These are phyloP conservation scores for Pseudopipra pipra DNA, from an alignment of 2,113 vertebrate species.

Conservation along the genomic window DNA sequence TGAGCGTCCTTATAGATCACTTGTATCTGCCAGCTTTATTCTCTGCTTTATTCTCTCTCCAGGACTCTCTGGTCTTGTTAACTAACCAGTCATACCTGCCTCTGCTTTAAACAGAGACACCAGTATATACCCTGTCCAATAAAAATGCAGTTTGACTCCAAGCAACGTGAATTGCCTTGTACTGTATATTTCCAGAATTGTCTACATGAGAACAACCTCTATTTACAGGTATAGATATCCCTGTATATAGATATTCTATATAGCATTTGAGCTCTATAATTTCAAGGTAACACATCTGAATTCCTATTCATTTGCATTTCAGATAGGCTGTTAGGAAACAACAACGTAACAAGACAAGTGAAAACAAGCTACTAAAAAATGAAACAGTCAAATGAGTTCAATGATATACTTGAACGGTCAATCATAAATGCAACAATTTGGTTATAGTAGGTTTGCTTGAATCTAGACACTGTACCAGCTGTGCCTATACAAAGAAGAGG, in stretches of 20 bases:
- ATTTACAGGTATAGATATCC: background rate
- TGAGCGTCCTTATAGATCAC: background rate
- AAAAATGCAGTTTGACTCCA: background rate
- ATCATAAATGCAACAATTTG: background rate
- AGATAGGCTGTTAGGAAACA: background rate
- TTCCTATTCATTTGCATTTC: background rate
- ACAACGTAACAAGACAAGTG: background rate
- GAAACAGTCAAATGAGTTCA: background rate
- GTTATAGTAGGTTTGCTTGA: background rate
- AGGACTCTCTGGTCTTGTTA: background rate
- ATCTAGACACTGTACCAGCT: background rate
- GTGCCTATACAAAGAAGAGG: background rate
- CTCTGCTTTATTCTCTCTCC: background rate
- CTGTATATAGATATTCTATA: no score
- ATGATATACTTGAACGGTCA: background rate
- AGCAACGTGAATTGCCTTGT: fast-evolving
- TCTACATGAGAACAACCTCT: background rate
- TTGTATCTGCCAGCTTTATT: background rate
- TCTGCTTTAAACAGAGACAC: background rate
- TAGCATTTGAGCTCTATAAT: background rate
- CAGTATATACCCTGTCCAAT: background rate
- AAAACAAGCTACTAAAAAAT: background rate
- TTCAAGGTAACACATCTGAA: background rate
- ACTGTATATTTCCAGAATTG: background rate
- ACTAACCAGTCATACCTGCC: background rate